phyloP scores from a whole-genome alignment of 1,140 invertebrate species.

The Drosophila nigromelanica region DNA sequence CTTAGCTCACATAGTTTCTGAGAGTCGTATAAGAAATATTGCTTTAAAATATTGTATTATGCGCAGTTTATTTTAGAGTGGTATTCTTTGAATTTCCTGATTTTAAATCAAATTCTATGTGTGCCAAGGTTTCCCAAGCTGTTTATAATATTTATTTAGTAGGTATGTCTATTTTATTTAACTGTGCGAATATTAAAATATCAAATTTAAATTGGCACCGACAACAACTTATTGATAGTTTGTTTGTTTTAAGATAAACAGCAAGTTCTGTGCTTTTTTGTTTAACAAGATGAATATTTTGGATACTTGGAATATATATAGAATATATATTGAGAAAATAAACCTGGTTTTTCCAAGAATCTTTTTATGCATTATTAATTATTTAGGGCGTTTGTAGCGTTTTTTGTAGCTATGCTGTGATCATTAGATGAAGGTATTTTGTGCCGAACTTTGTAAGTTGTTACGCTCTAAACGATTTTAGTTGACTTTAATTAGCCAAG shows the following conservation, averaged over 20 bases:
- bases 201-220: not conserved
- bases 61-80: not conserved
- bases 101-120: not conserved
- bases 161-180: not conserved
- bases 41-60: not conserved
- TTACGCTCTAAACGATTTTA: slow-evolving; percentile 43
- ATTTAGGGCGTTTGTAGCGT: too few relatives aligned
- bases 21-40: not conserved
- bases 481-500: slow-evolving; percentile 66
- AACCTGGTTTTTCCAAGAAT: too few relatives aligned
- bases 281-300: slow-evolving; percentile 1
- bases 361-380: too few relatives aligned
- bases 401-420: not conserved
- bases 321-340: too few relatives aligned
- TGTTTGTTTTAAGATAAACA: not conserved
- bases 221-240: not conserved
- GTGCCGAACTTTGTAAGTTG: slow-evolving; percentile 18
- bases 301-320: too few relatives aligned
- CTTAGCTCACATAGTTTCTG: too few relatives aligned
- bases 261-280: not conserved
- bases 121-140: slow-evolving; percentile 16
- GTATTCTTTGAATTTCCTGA: slow-evolving; percentile 16
- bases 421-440: slow-evolving; percentile 1
- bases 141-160: slow-evolving; percentile 1
- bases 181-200: slow-evolving; percentile 8